phyloP scores from a whole-genome alignment of 2,113 vertebrate species.

The Patagioenas fasciata region DNA sequence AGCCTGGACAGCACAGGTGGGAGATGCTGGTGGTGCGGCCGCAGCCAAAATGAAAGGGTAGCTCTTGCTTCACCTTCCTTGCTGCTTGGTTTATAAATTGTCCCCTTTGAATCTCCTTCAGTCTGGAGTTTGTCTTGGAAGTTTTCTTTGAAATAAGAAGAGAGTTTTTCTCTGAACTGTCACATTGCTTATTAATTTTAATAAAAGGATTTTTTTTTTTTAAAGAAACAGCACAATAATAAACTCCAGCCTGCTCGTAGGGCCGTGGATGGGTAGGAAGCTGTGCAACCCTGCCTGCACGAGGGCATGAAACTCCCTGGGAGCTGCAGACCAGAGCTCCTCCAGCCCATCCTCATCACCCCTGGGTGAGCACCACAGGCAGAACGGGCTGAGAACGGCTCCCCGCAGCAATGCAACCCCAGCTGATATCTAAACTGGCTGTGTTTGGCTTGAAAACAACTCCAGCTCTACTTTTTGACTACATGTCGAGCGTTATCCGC shows the following conservation, averaged over 20 bases:
- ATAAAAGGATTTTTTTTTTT: neutral
- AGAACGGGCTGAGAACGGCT: neutral
- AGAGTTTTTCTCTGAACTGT: neutral
- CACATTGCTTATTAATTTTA: neutral
- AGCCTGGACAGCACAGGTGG: neutral
- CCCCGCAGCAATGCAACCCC: neutral
- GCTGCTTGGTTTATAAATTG: neutral
- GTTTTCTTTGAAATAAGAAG: neutral
- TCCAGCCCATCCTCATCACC: neutral
- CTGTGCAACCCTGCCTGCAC: neutral
- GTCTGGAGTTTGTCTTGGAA: neutral
- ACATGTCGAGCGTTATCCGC: neutral
- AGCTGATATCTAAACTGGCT: fast-evolving
- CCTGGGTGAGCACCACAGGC: fast-evolving
- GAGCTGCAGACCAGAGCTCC: neutral
- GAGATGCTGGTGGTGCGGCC: neutral
- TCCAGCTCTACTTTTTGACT: neutral
- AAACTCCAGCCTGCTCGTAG: neutral
- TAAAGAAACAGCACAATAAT: neutral
- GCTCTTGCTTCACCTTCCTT: neutral
- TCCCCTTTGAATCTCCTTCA: neutral
- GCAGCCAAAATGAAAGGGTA: neutral
- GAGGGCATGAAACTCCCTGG: neutral
- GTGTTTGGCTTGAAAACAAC: neutral
- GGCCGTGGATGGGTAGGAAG: neutral